Base-by-base conservation (phyloP, 35 echinoderm and acorn worm genomes). In the Ophioderma brevispina region DNA sequence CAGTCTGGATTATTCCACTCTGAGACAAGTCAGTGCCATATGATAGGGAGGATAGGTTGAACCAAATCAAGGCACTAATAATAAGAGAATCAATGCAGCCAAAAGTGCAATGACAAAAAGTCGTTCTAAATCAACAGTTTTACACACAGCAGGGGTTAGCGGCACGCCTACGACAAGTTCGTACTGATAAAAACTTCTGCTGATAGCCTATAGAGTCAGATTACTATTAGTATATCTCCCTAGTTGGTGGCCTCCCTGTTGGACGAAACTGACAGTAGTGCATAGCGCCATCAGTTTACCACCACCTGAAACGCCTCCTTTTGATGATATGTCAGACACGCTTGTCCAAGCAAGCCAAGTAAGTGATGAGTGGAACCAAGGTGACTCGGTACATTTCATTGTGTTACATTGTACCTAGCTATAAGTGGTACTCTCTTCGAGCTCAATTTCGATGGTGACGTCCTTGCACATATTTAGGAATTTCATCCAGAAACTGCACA, bases 1-100 rank as follows among this genome's bases (percentile, higher is more conserved):
- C 0, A 93, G 90, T 70, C 86, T 96, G 46, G 94, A 93, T 55
- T 93, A 93, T 37, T 85, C 91, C 40, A 96, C 87, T 0, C 55
- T 88, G 34, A 89, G 86, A 63, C 81, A 96, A 14, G 49, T 96
- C n/a, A 38, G 38, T 0, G 78, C 92, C 0, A 70, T 75, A 76
- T 23, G 92, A 88, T 64, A 75, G 87, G 0, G 94, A 93, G 64
- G 91, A 93, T 38, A 35, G 92, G 31, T 40, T 96, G n/a, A 81
- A 86, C 25, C 85, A 86, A 55, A 64, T 96, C 11, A 96, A 92
- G 77, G 89, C 52, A 28, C 82, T 89, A 30, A 85, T 96, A 18
- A 85, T 95, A 19, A 87, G 92, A 42, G 91, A 93, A 80, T 90
- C 94, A 23, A 87, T 96, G 40, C 92, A 94, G 32, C 87, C 86